phyloP scores from a whole-genome alignment of 2,797 vertebrate genomes.

The Vespertilio murinus region DNA sequence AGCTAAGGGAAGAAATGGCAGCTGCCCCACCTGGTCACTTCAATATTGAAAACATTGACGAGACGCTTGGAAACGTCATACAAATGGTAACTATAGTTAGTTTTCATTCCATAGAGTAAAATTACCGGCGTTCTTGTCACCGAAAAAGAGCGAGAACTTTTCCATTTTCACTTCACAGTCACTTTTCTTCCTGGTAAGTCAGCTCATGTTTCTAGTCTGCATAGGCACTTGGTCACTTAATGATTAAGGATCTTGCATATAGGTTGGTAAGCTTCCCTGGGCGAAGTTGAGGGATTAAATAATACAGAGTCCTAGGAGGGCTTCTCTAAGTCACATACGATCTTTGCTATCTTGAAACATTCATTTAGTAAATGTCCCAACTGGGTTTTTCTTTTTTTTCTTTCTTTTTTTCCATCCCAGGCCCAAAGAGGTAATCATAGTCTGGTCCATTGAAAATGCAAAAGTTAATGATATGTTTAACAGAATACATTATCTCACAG shows the following conservation, averaged over 20 bases:
- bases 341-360: neutral
- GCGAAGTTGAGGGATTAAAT: neutral
- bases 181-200: neutral
- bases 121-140: neutral
- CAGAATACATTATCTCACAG: neutral
- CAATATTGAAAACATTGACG: slow-evolving; percentile 91
- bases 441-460: neutral
- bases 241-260: neutral
- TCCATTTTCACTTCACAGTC: neutral
- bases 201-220: neutral
- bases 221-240: neutral
- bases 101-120: neutral
- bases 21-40: slow-evolving; percentile 86
- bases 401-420: neutral
- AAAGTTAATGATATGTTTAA: neutral
- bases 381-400: neutral
- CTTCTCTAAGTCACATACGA: neutral
- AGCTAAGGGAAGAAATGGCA: slow-evolving; percentile 89
- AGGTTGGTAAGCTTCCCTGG: neutral
- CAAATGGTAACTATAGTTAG: slow-evolving; percentile 89
- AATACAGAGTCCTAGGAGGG: neutral
- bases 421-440: neutral
- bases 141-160: neutral
- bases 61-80: slow-evolving; percentile 87
- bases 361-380: neutral